A percentile compares a stretch with the other conserved stretches of the same genome.
Conservation (phyloP, 1,140 invertebrate species). For the Micrasema minimum region DNA sequence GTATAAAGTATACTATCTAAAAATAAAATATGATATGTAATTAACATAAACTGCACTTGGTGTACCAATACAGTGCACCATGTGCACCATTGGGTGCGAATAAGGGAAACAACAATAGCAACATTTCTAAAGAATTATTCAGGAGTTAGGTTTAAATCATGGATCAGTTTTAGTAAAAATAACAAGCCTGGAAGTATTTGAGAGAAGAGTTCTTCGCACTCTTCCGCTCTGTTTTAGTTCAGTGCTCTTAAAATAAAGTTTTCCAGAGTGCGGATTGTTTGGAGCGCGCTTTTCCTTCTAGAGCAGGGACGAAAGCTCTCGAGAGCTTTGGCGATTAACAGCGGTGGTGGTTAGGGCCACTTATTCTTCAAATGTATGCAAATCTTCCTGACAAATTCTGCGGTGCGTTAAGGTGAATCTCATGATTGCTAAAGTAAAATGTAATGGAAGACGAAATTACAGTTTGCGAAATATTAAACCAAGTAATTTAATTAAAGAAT, state of each 20-base stretch:
- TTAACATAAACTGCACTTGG: too few species aligned
- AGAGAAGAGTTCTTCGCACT: not conserved
- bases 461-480: not conserved
- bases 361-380: slow-evolving; percentile 22
- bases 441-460: slow-evolving; percentile 8
- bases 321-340: slow-evolving; percentile 7
- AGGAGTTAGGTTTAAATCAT: too few species aligned
- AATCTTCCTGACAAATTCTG: slow-evolving; percentile 21
- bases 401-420: slow-evolving; percentile 21
- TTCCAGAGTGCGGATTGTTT: slow-evolving; percentile 15
- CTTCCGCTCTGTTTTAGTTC: slow-evolving; percentile 1
- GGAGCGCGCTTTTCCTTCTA: not conserved
- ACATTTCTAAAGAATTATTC: too few species aligned
- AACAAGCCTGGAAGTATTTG: too few species aligned
- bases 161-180: too few species aligned
- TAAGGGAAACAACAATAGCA: too few species aligned
- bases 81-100: too few species aligned
- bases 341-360: slow-evolving; percentile 6
- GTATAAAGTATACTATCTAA: too few species aligned
- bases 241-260: not conserved
- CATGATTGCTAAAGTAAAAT: not conserved
- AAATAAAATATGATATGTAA: too few species aligned
- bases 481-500: not conserved
- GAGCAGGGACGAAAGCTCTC: slow-evolving; percentile 8
- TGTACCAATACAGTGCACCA: too few species aligned